Base-by-base conservation (phyloP, 92 coral and sea anemone species). In the Micromussa lordhowensis region DNA sequence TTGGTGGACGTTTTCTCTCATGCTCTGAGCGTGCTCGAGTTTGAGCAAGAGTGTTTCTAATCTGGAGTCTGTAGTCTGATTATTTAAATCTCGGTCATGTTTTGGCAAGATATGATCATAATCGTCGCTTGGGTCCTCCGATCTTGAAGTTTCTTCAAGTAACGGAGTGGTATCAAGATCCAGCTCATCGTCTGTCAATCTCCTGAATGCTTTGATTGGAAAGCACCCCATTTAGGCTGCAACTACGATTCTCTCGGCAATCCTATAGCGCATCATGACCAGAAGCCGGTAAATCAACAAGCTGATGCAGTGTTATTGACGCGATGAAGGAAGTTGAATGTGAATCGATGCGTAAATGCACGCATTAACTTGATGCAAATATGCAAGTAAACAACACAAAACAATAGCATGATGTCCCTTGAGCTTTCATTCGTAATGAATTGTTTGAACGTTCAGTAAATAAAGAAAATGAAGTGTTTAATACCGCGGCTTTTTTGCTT, bases 1-100 rank as follows among this genome's bases (percentile, higher is more conserved):
- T 59, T 28, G 49, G 13, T 32, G 51, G 15, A 87, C 53, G 36
- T 70, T 87, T 4, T 80, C 85, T 48, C 87, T 79, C 95, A 90
- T 87, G 24, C 49, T 75, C 24, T 49, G 19, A 14, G 95, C 91
- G 68, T 93, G 93, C 38, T 93, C 91, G 9, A 93, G 80, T 59
- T 91, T 87, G 24, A 90, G 76, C 22, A 93, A 87, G 30, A 90
- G 71, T 19, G 53, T 87, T 38, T 93, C 95, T 36, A 90, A 59
- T 13, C 86, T 54, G 5, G 58, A n/a, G 70, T 87, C 90, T 6
- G 26, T 34, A 0, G 51, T 31, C 16, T 55, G 30, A 0, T 58
- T 18, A 78, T 19, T 29, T 24, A 35, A 51, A 77, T 66, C 55
- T 40, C 8, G 82, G 36, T 24, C 77, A 40, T 51, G 55, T 51